Conservation (phyloP, 2,113 vertebrate species). For the Spheniscus mendiculus region DNA sequence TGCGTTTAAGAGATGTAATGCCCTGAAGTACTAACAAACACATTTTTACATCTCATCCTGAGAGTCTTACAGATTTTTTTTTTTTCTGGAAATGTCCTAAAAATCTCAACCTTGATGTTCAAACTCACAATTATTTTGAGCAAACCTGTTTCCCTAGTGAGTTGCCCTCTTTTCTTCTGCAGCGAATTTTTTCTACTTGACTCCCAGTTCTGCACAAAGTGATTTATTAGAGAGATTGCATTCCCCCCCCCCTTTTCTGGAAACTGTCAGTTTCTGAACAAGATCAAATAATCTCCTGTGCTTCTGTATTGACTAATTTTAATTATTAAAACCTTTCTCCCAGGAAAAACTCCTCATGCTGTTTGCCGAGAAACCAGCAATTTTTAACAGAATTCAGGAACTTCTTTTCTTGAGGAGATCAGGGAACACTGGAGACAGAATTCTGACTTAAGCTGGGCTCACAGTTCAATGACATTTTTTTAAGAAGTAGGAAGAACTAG, state of each 20-base stretch:
- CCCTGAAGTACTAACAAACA: background rate
- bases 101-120: conserved; percentile 40
- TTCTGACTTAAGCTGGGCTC: conserved; percentile 26
- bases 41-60: conserved; percentile 2
- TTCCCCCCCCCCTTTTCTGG: conserved; percentile 45
- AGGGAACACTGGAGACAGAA: conserved; percentile 37
- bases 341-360: conserved; percentile 58
- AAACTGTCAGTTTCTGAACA: conserved; percentile 68
- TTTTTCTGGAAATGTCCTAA: conserved; percentile 4
- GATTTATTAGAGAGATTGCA: conserved; percentile 67
- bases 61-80: background rate
- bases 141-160: conserved; percentile 60
- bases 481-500: no score
- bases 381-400: conserved; percentile 69
- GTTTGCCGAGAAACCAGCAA: conserved; percentile 63
- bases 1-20: background rate
- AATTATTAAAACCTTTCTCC: conserved; percentile 78
- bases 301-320: conserved; percentile 72
- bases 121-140: conserved; percentile 37
- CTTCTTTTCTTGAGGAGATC: conserved; percentile 52
- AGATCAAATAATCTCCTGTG: conserved; percentile 70
- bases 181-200: conserved; percentile 62
- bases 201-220: conserved; percentile 63
- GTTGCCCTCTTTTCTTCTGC: conserved; percentile 54
- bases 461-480: background rate